Percentiles rank a stretch among this genome's conserved stretches.
phyloP scores from a whole-genome alignment of 2,888 invertebrate genomes.

The Mactromeris polynyma region DNA sequence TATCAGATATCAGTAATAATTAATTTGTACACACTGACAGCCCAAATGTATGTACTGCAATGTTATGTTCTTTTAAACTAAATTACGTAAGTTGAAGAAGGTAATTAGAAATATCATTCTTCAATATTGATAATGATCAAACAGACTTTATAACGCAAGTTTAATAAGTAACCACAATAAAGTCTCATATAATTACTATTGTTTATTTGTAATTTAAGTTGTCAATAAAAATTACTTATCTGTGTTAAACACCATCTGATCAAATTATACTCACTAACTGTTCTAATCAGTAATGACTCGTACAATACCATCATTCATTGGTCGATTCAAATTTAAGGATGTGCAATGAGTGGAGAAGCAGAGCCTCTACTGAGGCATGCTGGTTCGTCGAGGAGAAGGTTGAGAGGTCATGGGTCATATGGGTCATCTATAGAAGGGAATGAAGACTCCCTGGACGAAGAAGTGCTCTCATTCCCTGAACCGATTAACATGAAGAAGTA shows the following conservation, averaged over 20 bases:
- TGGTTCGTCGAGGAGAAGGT: conserved; percentile 37
- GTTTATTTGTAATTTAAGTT: not conserved
- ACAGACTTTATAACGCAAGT: not conserved
- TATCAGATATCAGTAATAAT: not conserved
- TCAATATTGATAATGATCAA: not conserved
- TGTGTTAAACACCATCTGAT: not conserved
- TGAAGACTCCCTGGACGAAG: conserved; percentile 9
- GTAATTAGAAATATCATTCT: not conserved
- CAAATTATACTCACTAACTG: not conserved
- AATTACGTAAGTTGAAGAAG: not conserved
- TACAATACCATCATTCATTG: conserved; percentile 1
- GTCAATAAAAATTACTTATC: not conserved
- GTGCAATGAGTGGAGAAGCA: conserved; percentile 61
- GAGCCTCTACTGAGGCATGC: conserved; percentile 67
- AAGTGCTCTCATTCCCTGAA: conserved; percentile 20
- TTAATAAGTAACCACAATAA: not conserved
- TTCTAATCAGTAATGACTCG: not conserved
- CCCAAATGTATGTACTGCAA: not conserved
- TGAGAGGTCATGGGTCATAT: conserved; percentile 49
- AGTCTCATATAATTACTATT: not conserved
- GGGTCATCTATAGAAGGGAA: conserved; percentile 31
- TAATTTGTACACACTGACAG: not conserved
- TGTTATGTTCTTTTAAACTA: not conserved
- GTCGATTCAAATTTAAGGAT: conserved; percentile 25
- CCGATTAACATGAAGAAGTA: conserved; percentile 60